A percentile compares a stretch with the other conserved stretches of the same genome.
Evolutionary conservation across 2,888 invertebrate genomes (phyloP).

Genomic region (Machimus rusticus): DNA sequence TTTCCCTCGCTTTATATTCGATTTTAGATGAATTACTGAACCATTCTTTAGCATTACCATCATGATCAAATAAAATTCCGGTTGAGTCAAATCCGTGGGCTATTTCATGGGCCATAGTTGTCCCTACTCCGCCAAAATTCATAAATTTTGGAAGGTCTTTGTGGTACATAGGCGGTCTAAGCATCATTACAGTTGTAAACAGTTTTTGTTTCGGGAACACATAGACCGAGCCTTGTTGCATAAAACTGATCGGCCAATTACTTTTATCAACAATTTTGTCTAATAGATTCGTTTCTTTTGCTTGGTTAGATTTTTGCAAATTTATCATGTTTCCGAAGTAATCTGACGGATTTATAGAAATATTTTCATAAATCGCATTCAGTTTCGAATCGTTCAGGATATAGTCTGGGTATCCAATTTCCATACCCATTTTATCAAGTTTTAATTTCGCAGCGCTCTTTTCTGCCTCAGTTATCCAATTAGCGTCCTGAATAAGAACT

Average conservation of each 20-base stretch:
- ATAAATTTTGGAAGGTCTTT: constrained; percentile 73
- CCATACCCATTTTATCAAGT: constrained; percentile 88
- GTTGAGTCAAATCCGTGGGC: constrained; percentile 50
- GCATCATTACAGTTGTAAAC: not conserved
- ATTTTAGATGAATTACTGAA: constrained; percentile 48
- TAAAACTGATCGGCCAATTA: constrained; percentile 72
- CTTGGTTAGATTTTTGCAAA: constrained; percentile 29
- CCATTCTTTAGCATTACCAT: constrained; percentile 49
- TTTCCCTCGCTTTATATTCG: constrained; percentile 45
- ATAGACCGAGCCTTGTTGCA: not conserved
- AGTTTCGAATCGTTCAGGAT: constrained; percentile 78
- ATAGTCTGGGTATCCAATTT: constrained; percentile 94
- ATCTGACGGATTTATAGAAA: constrained; percentile 71
- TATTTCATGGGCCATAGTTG: constrained; percentile 50
- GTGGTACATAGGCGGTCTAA: constrained; percentile 82
- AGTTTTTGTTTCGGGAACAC: not conserved
- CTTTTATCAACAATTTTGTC: constrained; percentile 79
- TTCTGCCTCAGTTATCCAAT: constrained; percentile 93
- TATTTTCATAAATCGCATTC: constrained; percentile 80
- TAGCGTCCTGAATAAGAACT: constrained; percentile 77
- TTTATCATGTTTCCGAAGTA: constrained; percentile 84
- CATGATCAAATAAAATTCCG: constrained; percentile 39
- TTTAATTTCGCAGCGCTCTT: constrained; percentile 82
- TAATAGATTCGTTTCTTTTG: not conserved
- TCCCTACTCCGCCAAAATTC: constrained; percentile 50